Base-by-base conservation (phyloP, 35 echinoderm and acorn worm genomes). In the Apostichopus japonicus region DNA sequence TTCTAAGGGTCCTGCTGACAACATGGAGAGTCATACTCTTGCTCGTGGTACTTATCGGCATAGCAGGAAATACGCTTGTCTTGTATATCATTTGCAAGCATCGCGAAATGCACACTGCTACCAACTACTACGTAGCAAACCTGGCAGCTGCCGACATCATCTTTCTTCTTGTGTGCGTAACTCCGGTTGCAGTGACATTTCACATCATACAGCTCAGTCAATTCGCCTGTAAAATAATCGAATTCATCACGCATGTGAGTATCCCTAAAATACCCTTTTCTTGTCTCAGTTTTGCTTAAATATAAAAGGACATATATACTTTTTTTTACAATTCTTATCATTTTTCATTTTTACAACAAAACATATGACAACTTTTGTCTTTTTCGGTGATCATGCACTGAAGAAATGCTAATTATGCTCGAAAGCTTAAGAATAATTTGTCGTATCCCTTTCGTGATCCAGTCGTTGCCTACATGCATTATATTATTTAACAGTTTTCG, bases 101-200 rank as follows among this genome's bases (percentile, higher is more conserved):
- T 82, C 61, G 72, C 16, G 92, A 93, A 57, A 93, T 93, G 92
- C 92, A 93, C 25, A 93, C 92, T 7, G 92, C 78, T 19, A 93
- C 92, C 13, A 93, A 93, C 53, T 87, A 62, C 27, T 93, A 93
- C 82, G 75, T 93, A n/a, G 92, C 92, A 4, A 93, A 93, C 83
- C 23, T 93, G 5, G 80, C 92, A 53, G 79, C 72, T 23, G 81
- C 92, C 17, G 92, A 93, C 67, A 57, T 93, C 6, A 73, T 86
- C 8, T 44, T 87, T 53, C 59, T 93, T 4, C 6, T 78, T 14
- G 67, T 87, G 19, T 93, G 92, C 59, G 54, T 54, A 10, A 53
- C 55, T 22, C 65, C 92, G n/a, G 33, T 51, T 4, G 83, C 82
- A 54, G 62, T 89, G 8, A 89, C 86, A 16, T n/a, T n/a, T 23